Conservation (phyloP, 2,888 invertebrate genomes). For the Gnatocerus cornutus region DNA sequence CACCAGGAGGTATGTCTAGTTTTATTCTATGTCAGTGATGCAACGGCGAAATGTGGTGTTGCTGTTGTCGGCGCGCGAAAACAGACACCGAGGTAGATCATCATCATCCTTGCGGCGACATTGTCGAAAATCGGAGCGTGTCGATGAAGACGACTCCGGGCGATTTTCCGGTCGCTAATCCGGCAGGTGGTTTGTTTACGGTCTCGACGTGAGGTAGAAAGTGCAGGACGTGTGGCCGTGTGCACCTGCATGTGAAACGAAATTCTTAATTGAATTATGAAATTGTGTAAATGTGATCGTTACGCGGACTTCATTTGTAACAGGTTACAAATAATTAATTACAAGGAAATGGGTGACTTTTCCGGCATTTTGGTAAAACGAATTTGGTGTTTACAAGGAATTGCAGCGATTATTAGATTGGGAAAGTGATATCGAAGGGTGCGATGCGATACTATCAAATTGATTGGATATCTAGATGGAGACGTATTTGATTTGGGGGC, state of each 20-base stretch:
- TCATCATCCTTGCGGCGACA: not conserved
- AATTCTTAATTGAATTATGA: constrained; percentile 21
- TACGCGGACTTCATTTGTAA: not conserved
- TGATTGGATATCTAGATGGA: too few species aligned
- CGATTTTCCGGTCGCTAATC: constrained; percentile 16
- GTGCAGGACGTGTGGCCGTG: constrained; percentile 10
- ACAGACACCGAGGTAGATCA: not conserved
- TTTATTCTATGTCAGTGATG: constrained; percentile 29
- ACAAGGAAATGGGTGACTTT: too few species aligned
- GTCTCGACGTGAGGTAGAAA: constrained; percentile 22
- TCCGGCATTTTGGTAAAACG: too few species aligned
- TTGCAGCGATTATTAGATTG: too few species aligned
- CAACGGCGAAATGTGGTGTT: constrained; percentile 39
- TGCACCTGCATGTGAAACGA: constrained; percentile 13
- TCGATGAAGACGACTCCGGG: constrained; percentile 21
- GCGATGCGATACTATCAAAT: too few species aligned
- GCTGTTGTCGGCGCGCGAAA: constrained; percentile 27
- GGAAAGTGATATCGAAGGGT: too few species aligned
- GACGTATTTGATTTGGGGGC: too few species aligned
- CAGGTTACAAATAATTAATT: too few species aligned
- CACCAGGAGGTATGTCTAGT: constrained; percentile 33
- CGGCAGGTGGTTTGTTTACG: constrained; percentile 29
- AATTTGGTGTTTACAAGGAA: too few species aligned
- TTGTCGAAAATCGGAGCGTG: constrained; percentile 30
- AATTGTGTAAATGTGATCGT: constrained; percentile 14